These are phyloP conservation scores for Neodiprion lecontei DNA, from an alignment of 1,140 invertebrate genomes.

Conservation along the genomic window DNA sequence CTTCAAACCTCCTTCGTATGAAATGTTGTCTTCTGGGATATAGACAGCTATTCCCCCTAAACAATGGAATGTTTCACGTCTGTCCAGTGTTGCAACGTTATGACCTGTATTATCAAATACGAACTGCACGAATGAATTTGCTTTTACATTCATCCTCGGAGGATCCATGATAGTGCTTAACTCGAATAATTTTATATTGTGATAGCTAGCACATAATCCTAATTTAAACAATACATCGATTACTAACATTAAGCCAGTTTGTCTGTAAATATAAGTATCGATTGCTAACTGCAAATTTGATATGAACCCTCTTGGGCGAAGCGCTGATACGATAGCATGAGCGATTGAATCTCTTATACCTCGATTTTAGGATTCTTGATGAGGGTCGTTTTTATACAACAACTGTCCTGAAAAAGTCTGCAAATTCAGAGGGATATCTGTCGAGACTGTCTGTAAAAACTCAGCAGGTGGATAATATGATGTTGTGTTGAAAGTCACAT, in stretches of 20 bases:
- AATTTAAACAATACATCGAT: constrained; percentile 25
- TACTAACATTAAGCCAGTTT: constrained; percentile 16
- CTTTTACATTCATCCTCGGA: constrained; percentile 18
- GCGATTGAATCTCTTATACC: constrained; percentile 5
- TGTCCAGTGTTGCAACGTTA: constrained; percentile 36
- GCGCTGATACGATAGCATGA: constrained; percentile 11
- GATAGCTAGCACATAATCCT: constrained; percentile 41
- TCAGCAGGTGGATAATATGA: constrained; percentile 11
- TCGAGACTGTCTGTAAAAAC: constrained; percentile 11
- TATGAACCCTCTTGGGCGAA: constrained; percentile 18
- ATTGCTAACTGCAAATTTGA: constrained; percentile 21
- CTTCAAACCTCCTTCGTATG: constrained; percentile 10
- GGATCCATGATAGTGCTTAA: constrained; percentile 35
- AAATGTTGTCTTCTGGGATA: constrained; percentile 13
- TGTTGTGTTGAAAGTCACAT: neutral
- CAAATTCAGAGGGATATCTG: constrained; percentile 3
- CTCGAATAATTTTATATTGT: constrained; percentile 38
- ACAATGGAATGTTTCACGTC: constrained; percentile 28
- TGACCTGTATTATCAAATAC: constrained; percentile 49
- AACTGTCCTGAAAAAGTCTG: constrained; percentile 15
- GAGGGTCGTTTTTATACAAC: neutral
- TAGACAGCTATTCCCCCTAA: constrained; percentile 28
- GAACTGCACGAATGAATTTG: constrained; percentile 40
- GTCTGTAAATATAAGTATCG: constrained; percentile 15
- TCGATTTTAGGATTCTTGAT: neutral